Percentiles rank a stretch among this genome's conserved stretches.
Evolutionary conservation across 2,797 vertebrate genomes (phyloP).

Genomic region (Anguilla marmorata): DNA sequence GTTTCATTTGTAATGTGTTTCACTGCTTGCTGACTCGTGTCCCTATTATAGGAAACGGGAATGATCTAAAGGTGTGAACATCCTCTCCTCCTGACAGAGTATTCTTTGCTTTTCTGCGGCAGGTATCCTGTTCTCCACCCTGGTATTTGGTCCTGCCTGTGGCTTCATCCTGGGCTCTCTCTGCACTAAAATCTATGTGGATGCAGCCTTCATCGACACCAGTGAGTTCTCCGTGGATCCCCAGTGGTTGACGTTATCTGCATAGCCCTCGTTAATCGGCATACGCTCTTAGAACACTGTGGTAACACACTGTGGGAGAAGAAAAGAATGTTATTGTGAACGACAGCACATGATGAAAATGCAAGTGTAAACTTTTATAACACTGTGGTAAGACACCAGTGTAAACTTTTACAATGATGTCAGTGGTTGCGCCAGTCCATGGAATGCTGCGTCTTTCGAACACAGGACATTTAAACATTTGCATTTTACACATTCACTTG

Average conservation of each 20-base stretch:
- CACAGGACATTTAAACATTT: no score
- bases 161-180: constrained; percentile 98
- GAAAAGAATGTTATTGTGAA: background rate
- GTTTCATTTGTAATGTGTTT: background rate
- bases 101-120: constrained; percentile 47
- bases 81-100: background rate
- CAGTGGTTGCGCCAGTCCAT: no score
- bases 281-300: no score
- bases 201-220: constrained; percentile 92
- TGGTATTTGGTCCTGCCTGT: constrained; percentile 97
- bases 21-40: background rate
- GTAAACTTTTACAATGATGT: background rate
- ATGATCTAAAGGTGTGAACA: background rate
- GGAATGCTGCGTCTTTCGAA: no score
- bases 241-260: background rate
- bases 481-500: no score
- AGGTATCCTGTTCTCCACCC: constrained; percentile 97
- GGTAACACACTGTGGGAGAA: background rate
- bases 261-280: background rate
- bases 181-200: constrained; percentile 98
- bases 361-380: background rate
- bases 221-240: constrained; percentile 70
- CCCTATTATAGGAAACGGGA: background rate
- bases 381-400: background rate
- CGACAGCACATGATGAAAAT: background rate